Percentiles rank a stretch among this genome's conserved stretches.
These are phyloP conservation scores for Neogale vison DNA, from an alignment of 2,113 vertebrate genomes.

Conservation along the genomic window DNA sequence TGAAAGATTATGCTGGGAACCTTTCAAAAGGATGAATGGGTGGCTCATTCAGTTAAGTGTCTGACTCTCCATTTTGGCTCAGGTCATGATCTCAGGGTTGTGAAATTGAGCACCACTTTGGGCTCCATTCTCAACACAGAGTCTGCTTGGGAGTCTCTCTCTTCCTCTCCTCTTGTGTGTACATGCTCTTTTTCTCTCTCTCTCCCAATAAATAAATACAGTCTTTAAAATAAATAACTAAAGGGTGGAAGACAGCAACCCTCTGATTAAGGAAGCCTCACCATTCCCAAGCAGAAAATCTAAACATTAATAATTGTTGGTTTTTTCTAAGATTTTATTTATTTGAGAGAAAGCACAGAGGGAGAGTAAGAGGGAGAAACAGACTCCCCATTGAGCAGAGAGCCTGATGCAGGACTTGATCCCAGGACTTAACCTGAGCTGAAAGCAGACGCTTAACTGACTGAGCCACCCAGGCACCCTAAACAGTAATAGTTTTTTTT, in stretches of 20 bases:
- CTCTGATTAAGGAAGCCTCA: neutral
- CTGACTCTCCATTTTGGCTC: neutral
- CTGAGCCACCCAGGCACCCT: neutral
- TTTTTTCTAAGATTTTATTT: neutral
- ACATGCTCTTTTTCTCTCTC: neutral
- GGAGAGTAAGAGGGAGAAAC: too few relatives aligned
- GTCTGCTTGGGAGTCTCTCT: neutral
- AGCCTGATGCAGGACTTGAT: too few relatives aligned
- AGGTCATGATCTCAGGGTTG: neutral
- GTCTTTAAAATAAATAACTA: neutral
- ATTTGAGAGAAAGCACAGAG: too few relatives aligned
- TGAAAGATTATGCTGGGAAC: neutral
- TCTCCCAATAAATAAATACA: neutral
- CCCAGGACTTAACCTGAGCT: too few relatives aligned
- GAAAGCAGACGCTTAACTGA: too few relatives aligned
- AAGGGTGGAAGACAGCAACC: neutral
- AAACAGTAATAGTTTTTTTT: neutral
- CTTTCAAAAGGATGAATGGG: constrained; percentile 15
- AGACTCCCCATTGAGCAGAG: too few relatives aligned
- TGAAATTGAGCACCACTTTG: neutral
- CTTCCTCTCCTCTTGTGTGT: neutral
- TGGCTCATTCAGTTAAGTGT: neutral
- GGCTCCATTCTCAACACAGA: neutral
- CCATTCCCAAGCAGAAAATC: neutral
- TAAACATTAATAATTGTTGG: neutral